Evolutionary conservation across 2,888 invertebrate species (phyloP).

Genomic region (Plagodis dolabraria): DNA sequence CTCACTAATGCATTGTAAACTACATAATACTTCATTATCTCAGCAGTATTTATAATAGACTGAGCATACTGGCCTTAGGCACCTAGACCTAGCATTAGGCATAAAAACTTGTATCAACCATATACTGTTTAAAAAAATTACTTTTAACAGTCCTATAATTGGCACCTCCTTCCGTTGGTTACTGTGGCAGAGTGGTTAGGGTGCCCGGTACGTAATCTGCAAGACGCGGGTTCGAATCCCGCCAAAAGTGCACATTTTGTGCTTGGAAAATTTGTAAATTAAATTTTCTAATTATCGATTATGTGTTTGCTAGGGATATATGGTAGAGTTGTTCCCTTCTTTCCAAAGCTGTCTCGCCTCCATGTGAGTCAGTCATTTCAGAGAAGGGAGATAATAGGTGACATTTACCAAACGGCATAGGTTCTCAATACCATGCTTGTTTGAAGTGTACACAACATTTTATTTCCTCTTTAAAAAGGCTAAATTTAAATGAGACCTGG

Average conservation of each 20-base stretch:
- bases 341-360: constrained; percentile 83
- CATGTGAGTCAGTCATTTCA: constrained; percentile 80
- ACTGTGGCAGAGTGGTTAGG: neutral
- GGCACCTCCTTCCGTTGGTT: neutral
- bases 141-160: neutral
- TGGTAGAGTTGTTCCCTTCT: constrained; percentile 73
- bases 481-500: no score
- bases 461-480: neutral
- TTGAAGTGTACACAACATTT: constrained; percentile 80
- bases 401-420: constrained; percentile 79
- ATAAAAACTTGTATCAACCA: no score
- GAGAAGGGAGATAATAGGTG: constrained; percentile 80
- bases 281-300: no score
- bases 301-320: no score
- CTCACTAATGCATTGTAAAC: no score
- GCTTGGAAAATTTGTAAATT: no score
- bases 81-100: no score
- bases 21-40: no score
- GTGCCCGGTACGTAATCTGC: neutral
- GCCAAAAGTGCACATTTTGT: neutral
- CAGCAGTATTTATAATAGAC: no score
- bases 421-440: constrained; percentile 65
- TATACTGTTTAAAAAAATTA: neutral
- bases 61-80: no score
- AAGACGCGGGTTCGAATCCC: neutral